phyloP scores from a whole-genome alignment of 2,888 invertebrate species.

The Melanotus villosus region DNA sequence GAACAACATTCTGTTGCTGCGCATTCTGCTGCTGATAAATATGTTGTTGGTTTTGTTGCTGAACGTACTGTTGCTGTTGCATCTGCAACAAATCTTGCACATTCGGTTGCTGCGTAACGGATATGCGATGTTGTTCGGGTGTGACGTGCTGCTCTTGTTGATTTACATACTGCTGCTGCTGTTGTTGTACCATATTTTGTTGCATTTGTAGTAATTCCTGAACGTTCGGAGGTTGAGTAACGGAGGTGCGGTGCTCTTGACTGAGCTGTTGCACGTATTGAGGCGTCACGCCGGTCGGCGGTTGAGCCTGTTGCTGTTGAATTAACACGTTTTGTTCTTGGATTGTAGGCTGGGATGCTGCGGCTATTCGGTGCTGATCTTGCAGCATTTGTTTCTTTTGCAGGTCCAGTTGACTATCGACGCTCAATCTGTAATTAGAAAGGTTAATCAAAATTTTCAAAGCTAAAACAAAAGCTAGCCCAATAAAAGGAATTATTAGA shows the following conservation, averaged over 20 bases:
- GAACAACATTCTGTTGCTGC: too few species aligned
- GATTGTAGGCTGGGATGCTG: slow-evolving; percentile 22
- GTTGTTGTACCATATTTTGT: slow-evolving; percentile 44
- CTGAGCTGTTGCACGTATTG: slow-evolving; percentile 30
- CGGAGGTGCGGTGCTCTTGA: slow-evolving; percentile 50
- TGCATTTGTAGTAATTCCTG: slow-evolving; percentile 51
- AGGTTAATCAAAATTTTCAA: not conserved
- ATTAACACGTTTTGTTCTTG: slow-evolving; percentile 26
- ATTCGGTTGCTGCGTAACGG: slow-evolving; percentile 52
- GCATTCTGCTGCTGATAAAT: slow-evolving; percentile 38
- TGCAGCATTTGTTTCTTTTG: slow-evolving; percentile 59
- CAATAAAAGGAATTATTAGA: too few species aligned
- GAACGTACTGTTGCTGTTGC: slow-evolving; percentile 55
- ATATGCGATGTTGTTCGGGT: slow-evolving; percentile 48
- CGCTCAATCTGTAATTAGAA: slow-evolving; percentile 56
- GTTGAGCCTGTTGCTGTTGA: slow-evolving; percentile 13
- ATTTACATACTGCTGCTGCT: slow-evolving; percentile 48
- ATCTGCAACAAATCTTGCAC: slow-evolving; percentile 53
- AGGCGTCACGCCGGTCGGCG: not conserved
- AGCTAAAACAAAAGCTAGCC: too few species aligned
- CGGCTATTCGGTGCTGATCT: slow-evolving; percentile 41
- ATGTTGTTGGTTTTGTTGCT: slow-evolving; percentile 42
- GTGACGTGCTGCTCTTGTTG: not conserved
- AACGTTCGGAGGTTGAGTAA: slow-evolving; percentile 53
- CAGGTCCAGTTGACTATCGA: slow-evolving; percentile 64